Conservation (phyloP, 2,888 invertebrate genomes). For the Polymixis lichenea region DNA sequence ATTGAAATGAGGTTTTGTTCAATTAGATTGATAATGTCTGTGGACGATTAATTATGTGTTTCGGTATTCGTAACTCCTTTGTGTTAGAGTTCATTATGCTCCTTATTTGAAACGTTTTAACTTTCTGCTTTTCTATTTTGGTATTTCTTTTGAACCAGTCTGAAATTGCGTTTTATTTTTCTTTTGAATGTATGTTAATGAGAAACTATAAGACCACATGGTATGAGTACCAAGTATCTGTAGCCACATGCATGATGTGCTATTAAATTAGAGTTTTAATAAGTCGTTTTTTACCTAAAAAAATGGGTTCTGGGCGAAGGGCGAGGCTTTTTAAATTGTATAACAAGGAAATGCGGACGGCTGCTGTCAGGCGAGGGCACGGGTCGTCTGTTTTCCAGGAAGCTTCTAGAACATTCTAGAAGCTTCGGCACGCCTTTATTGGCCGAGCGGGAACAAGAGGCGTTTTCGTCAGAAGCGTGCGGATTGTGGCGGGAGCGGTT, state of each 20-base stretch:
- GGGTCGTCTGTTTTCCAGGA: background rate
- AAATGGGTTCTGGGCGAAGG: background rate
- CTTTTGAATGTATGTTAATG: background rate
- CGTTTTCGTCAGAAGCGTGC: background rate
- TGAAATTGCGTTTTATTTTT: background rate
- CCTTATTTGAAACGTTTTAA: background rate
- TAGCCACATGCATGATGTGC: background rate
- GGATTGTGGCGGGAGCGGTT: background rate
- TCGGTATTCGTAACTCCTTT: background rate
- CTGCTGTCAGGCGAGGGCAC: background rate
- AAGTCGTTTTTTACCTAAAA: no score
- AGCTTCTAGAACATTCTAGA: background rate
- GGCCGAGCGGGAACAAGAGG: background rate
- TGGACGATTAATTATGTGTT: slow-evolving; percentile 32
- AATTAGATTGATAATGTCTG: slow-evolving; percentile 24
- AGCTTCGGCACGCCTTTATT: background rate
- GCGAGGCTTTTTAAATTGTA: background rate
- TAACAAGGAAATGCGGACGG: background rate
- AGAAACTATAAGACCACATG: background rate
- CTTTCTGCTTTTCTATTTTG: background rate
- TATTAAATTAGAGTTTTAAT: no score
- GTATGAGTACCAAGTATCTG: background rate
- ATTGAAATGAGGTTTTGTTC: slow-evolving; percentile 26
- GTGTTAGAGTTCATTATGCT: background rate
- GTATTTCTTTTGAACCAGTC: background rate